A percentile compares a stretch with the other conserved stretches of the same genome.
These are phyloP conservation scores for Papilio aristodemus DNA, from an alignment of 1,140 invertebrate genomes.

Conservation along the genomic window DNA sequence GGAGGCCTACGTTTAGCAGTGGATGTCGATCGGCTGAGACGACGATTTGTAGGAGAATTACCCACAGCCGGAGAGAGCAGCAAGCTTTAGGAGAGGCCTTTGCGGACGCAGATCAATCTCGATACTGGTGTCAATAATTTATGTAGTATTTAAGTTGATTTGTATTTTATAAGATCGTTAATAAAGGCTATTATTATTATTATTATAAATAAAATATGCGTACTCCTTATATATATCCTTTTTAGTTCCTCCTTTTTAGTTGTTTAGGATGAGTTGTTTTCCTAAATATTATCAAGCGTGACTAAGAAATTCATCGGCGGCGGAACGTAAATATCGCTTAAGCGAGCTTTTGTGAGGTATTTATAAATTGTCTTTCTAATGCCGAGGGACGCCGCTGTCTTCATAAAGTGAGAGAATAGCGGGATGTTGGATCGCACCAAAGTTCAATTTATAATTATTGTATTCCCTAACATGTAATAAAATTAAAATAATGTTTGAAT, in stretches of 20 bases:
- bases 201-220: background rate
- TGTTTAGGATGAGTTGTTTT: constrained; percentile 12
- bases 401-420: constrained; percentile 30
- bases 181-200: no score
- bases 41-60: no score
- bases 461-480: constrained; percentile 8
- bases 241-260: constrained; percentile 1
- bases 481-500: constrained; percentile 25
- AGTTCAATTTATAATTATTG: constrained; percentile 27
- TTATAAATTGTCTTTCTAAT: constrained; percentile 33
- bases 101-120: no score
- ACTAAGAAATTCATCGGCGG: constrained; percentile 16
- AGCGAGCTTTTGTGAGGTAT: constrained; percentile 27
- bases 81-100: no score
- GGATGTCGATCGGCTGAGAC: no score
- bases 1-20: no score
- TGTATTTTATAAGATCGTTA: no score
- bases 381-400: constrained; percentile 20
- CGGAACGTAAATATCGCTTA: constrained; percentile 23
- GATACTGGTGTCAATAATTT: no score
- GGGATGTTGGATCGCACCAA: background rate
- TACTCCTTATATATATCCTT: background rate
- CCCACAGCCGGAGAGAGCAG: no score
- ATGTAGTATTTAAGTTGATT: no score
- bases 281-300: constrained; percentile 16